Evolutionary conservation across 2,888 invertebrate genomes (phyloP), one percentile per base, ranked within the genome.

Genomic region (Clostera curtula): DNA sequence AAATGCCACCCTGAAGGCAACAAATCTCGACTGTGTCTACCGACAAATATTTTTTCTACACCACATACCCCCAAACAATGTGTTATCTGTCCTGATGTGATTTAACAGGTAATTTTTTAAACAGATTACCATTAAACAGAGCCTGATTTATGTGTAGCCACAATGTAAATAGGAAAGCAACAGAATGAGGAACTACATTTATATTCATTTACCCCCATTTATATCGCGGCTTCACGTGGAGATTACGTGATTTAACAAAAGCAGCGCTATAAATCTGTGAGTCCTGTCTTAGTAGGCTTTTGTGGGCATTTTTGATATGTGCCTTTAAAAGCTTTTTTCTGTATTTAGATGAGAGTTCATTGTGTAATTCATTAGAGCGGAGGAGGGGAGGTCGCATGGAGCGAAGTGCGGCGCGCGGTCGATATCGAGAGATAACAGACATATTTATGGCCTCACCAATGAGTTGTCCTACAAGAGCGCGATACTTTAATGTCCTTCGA

Each of bases 241-340:
- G 83, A 83, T 83, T 83, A 82, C 82, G 75, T 79, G 79, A 76
- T 83, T 79, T 75, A 79, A 83, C 82, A 83, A 83, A 83, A 74
- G 77, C 70, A 67, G 69, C 57, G 72, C 66, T 61, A 83, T 83
- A 83, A 83, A 83, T 83, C 79, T 73, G 64, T 49, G 51, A 61
- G 72, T 71, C 75, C 79, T 79, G 82, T 83, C 83, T 83, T 82
- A 82, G 83, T 76, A 83, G 80, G 82, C 83, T 79, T 74, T 79
- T 77, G 82, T 82, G 75, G 76, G 80, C 65, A 83, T 80, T 83
- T 82, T 83, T 83, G 83, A 83, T 82, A 79, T 83, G 83, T 83
- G 83, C 82, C 76, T 83, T 80, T 83, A 83, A 83, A 83, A 83
- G 83, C 82, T 83, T 83, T 83, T 83, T 83, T 83, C 79, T 83